Base-by-base conservation (phyloP, 64 coral and sea anemone genomes). In the Montipora efflorescens region DNA sequence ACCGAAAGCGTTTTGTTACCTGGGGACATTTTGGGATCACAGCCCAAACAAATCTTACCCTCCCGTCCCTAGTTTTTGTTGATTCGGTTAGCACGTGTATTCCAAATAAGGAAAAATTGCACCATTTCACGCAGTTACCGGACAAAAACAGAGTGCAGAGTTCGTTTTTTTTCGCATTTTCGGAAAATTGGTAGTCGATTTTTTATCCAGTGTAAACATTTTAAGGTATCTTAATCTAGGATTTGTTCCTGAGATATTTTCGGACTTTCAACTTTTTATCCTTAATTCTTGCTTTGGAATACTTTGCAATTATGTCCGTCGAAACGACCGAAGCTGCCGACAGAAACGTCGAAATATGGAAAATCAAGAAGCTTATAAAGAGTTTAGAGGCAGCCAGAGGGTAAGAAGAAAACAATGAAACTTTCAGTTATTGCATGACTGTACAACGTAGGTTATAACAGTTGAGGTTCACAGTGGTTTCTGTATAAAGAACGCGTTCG, bases 311-410 rank as follows among this genome's bases (percentile, higher is more conserved):
- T 20, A 89, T 89, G 81, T 87, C 83, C 47, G 85, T 79, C 67
- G 95, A 99, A 58, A 95, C 92, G 21, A 94, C 92, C 46, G 98
- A 99, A 83, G 95, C 93, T 48, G 92, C 98, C 11, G 98, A 99
- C 53, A 96, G 98, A 90, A 99, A 99, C 94, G 98, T 99, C 18
- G 98, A 99, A 92, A 99, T 99, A 84, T 99, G 98, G 98, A 99
- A 99, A 96, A 99, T 99, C 67, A 99, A 99, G 69, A 99, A 96
- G 74, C 81, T 99, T 16, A 99, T 99, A 44, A 99, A 99, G 57
- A 99, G 98, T 92, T 92, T 99, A 47, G 98, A 99, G 89, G 98
- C 98, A 22, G 98, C 98, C 18, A 96, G 98, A 82, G 98, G 98
- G 98, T 99, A 85, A 94, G 83, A 79, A 6, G 25, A 28, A 28